Conservation (phyloP, 2,113 vertebrate species). For the Indicator indicator region DNA sequence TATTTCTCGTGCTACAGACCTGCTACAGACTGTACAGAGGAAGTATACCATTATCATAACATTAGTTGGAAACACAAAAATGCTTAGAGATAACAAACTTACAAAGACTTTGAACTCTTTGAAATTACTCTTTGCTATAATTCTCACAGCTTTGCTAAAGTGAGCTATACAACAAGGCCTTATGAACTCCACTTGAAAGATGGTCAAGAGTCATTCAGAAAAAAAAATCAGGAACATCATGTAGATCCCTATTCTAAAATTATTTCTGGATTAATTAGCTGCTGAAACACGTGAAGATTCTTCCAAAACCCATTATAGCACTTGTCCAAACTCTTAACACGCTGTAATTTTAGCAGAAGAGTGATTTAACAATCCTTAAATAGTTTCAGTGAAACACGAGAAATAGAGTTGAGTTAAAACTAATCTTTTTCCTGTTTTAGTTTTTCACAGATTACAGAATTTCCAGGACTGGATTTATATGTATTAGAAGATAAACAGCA, state of each 20-base stretch:
- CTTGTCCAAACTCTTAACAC: not conserved
- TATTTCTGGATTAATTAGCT: not conserved
- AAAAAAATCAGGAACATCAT: not conserved
- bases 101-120: not conserved
- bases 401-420: not conserved
- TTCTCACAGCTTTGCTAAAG: not conserved
- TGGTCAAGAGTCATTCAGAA: not conserved
- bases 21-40: not conserved
- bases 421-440: not conserved
- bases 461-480: not conserved
- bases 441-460: not conserved
- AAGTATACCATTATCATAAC: not conserved
- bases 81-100: not conserved
- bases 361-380: not conserved
- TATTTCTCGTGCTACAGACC: not conserved
- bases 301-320: not conserved
- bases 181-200: not conserved
- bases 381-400: not conserved
- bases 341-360: not conserved
- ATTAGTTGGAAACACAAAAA: not conserved
- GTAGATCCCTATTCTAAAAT: not conserved
- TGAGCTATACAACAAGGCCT: not conserved
- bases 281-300: not conserved
- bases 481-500: not conserved
- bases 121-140: not conserved